These are phyloP conservation scores for Crotalus horridus DNA, from an alignment of 2,113 vertebrate genomes.

Conservation along the genomic window DNA sequence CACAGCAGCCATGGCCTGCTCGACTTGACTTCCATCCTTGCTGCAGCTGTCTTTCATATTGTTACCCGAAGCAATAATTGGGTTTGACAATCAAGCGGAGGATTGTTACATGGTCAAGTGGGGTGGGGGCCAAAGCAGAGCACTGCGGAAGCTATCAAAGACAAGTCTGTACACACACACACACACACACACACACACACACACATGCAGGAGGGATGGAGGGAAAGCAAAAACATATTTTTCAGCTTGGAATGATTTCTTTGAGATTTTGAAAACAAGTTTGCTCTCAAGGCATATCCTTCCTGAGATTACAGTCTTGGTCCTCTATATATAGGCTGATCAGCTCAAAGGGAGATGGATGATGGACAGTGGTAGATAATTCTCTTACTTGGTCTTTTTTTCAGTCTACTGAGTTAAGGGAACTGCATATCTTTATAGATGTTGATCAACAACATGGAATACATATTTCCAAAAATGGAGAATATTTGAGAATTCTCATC, in stretches of 20 bases:
- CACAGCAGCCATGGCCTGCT: slow-evolving; percentile 26
- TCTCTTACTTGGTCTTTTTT: background rate
- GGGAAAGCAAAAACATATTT: background rate
- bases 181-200: background rate
- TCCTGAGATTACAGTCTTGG: background rate
- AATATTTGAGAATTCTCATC: background rate
- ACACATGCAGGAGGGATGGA: background rate
- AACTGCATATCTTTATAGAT: background rate
- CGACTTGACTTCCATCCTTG: slow-evolving; percentile 52
- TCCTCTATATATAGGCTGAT: background rate
- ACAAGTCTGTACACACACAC: background rate
- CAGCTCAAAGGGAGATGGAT: background rate
- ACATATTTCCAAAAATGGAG: background rate
- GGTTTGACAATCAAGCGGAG: slow-evolving; percentile 39
- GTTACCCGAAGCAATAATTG: slow-evolving; percentile 48
- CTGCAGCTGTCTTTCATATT: slow-evolving; percentile 64
- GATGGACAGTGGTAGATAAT: background rate
- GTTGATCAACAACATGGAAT: background rate
- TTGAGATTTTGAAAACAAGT: background rate
- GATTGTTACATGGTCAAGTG: slow-evolving; percentile 11
- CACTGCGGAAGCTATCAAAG: slow-evolving; percentile 12
- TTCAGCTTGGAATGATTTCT: background rate
- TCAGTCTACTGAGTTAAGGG: background rate
- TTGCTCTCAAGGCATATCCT: background rate
- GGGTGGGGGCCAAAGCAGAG: background rate